These are phyloP conservation scores for Candidula unifasciata DNA, from an alignment of 2,888 invertebrate genomes.

Conservation along the genomic window DNA sequence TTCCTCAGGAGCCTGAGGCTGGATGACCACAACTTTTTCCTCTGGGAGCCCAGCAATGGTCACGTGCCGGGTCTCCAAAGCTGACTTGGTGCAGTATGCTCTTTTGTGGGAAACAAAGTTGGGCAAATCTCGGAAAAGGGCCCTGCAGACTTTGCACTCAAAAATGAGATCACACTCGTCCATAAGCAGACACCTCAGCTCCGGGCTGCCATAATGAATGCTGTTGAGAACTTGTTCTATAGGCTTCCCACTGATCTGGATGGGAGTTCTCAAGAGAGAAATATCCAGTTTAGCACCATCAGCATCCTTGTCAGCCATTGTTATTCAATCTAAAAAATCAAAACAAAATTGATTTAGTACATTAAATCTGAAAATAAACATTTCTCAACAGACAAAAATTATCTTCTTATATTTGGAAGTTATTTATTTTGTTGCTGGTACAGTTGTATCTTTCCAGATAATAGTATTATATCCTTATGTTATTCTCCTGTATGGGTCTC, in stretches of 20 bases:
- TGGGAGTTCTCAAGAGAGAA: constrained; percentile 67
- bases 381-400: no score
- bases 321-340: not conserved
- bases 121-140: constrained; percentile 89
- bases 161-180: constrained; percentile 92
- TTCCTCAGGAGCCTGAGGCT: constrained; percentile 64
- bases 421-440: no score
- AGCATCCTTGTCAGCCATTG: constrained; percentile 26
- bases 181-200: constrained; percentile 86
- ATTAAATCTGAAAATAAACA: no score
- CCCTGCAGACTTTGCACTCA: constrained; percentile 92
- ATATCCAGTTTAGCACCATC: constrained; percentile 56
- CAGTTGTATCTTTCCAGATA: no score
- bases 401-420: no score
- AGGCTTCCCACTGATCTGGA: constrained; percentile 65
- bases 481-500: no score
- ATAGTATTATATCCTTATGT: no score
- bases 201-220: constrained; percentile 85
- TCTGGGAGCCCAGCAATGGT: constrained; percentile 79
- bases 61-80: constrained; percentile 52
- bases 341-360: not conserved
- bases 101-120: constrained; percentile 94
- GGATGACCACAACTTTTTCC: constrained; percentile 66
- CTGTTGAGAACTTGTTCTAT: constrained; percentile 83
- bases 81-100: constrained; percentile 83